These are phyloP conservation scores for Ciconia nigra DNA, from an alignment of 2,797 vertebrate genomes.

Conservation along the genomic window DNA sequence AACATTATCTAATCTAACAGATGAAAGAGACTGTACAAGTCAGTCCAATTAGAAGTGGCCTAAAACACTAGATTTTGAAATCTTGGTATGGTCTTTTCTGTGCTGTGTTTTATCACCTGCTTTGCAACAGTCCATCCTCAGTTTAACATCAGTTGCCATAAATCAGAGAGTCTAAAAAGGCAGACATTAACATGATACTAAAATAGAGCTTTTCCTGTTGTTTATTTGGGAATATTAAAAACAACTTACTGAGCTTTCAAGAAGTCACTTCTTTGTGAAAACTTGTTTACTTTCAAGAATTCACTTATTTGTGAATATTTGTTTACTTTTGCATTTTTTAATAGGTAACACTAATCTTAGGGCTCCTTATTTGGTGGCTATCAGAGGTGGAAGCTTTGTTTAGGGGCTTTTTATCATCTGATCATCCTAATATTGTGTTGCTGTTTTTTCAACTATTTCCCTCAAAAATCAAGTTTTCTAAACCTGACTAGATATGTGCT, in stretches of 20 bases:
- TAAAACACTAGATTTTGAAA: neutral
- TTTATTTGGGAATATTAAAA: neutral
- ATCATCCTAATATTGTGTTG: neutral
- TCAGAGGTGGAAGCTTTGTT: neutral
- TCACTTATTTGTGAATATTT: neutral
- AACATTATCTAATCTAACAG: neutral
- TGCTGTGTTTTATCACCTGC: neutral
- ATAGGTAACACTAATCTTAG: neutral
- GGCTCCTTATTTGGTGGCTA: neutral
- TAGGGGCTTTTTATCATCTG: neutral
- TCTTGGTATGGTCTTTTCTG: neutral
- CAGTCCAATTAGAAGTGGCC: neutral
- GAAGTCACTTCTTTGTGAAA: neutral
- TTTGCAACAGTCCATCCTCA: neutral
- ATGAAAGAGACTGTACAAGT: neutral
- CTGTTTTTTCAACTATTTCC: neutral
- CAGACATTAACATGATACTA: neutral
- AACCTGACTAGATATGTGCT: neutral
- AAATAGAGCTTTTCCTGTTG: neutral
- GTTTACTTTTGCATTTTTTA: neutral
- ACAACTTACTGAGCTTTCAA: neutral
- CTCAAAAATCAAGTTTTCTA: neutral
- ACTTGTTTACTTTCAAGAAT: neutral
- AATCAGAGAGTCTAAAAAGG: neutral
- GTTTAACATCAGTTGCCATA: neutral